These are phyloP conservation scores for Montipora foliosa DNA, from an alignment of 64 coral and sea anemone species.

Conservation along the genomic window DNA sequence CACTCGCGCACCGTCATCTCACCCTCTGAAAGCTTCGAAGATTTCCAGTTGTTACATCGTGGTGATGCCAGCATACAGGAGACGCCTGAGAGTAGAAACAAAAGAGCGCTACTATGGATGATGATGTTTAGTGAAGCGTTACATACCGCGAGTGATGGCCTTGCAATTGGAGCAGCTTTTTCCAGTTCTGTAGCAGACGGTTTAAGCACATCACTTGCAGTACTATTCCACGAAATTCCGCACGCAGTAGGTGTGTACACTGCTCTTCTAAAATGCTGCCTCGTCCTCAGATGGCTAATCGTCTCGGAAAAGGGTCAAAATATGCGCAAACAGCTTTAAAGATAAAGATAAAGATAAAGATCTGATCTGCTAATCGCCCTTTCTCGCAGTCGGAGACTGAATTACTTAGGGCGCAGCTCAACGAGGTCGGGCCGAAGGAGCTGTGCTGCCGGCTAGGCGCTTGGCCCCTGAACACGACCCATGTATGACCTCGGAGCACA, in stretches of 20 bases:
- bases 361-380: too few relatives aligned
- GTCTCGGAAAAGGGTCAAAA: too few relatives aligned
- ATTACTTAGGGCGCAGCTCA: too few relatives aligned
- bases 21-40: neutral
- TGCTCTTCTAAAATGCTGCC: neutral
- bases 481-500: too few relatives aligned
- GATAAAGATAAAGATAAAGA: too few relatives aligned
- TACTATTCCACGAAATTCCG: slow-evolving; percentile 91
- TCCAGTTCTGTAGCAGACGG: slow-evolving; percentile 79
- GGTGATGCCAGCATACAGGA: neutral
- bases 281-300: too few relatives aligned
- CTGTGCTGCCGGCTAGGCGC: too few relatives aligned
- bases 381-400: too few relatives aligned
- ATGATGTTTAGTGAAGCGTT: slow-evolving; percentile 73
- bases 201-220: slow-evolving; percentile 85
- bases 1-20: slow-evolving; percentile 45
- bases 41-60: neutral
- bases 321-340: too few relatives aligned
- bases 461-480: too few relatives aligned
- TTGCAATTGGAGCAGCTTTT: slow-evolving; percentile 93
- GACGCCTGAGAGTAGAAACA: neutral
- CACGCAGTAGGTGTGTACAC: slow-evolving; percentile 74
- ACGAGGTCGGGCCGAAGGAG: too few relatives aligned
- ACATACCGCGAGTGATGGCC: slow-evolving; percentile 78
- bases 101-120: slow-evolving; percentile 64